These are phyloP conservation scores for Chrysaora quinquecirrha DNA, from an alignment of 30 jellyfish, hydroid and myxozoan species.

Conservation along the genomic window DNA sequence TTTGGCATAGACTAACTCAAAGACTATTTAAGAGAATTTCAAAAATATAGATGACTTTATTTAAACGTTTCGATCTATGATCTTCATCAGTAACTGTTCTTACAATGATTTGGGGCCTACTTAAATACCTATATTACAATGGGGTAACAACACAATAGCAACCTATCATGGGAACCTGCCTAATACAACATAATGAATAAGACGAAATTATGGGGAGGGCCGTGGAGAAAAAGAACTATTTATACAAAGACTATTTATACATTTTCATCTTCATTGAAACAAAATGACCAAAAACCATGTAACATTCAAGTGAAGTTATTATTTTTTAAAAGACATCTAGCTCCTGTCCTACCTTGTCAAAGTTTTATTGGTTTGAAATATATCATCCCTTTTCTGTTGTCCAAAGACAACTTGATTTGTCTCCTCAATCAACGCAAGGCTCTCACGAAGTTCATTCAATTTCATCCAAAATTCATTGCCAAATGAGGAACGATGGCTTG, in stretches of 20 bases:
- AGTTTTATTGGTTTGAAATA: not conserved
- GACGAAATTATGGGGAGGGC: no score
- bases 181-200: no score
- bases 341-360: not conserved
- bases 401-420: constrained; percentile 9
- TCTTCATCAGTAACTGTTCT: no score
- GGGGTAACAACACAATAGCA: no score
- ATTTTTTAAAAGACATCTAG: not conserved
- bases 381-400: constrained; percentile 12
- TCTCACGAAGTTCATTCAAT: constrained; percentile 1
- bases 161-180: no score
- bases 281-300: not conserved
- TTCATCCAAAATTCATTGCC: constrained; percentile 45
- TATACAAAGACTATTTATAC: no score
- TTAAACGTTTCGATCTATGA: no score
- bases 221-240: no score
- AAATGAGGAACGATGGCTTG: not conserved
- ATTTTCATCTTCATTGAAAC: not conserved
- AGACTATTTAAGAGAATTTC: no score
- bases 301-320: not conserved
- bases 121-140: no score
- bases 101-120: no score
- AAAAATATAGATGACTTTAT: no score
- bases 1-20: not conserved
- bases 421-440: constrained; percentile 36